Percentiles rank a stretch among this genome's conserved stretches.
Evolutionary conservation across 2,888 invertebrate species (phyloP).

Genomic region (Diplazon laetatorius): DNA sequence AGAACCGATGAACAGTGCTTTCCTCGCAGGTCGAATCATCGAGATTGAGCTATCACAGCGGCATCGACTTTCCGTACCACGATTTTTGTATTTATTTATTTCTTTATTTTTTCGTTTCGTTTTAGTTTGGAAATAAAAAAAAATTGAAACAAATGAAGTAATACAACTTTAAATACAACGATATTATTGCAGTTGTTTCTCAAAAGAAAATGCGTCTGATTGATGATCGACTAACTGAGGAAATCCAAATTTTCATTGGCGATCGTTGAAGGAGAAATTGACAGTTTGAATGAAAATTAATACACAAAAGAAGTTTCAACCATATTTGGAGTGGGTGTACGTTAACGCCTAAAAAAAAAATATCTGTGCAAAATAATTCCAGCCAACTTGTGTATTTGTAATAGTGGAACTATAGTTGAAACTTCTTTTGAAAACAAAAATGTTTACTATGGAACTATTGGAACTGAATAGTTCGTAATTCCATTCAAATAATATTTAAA

Average conservation of each 20-base stretch:
- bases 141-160: conserved; percentile 4
- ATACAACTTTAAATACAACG: too few species aligned
- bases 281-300: background rate
- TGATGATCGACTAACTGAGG: background rate
- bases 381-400: too few species aligned
- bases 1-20: background rate
- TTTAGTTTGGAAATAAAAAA: conserved; percentile 13
- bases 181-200: background rate
- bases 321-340: too few species aligned
- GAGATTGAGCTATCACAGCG: conserved; percentile 66
- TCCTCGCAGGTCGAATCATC: conserved; percentile 55
- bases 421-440: too few species aligned
- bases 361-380: too few species aligned
- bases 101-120: conserved; percentile 48
- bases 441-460: too few species aligned
- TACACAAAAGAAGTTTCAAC: too few species aligned
- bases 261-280: background rate
- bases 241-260: background rate
- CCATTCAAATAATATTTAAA: too few species aligned
- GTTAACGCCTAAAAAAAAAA: too few species aligned
- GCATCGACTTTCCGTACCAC: conserved; percentile 48
- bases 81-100: conserved; percentile 5
- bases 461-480: too few species aligned
- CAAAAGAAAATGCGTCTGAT: background rate
- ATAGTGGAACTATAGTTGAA: too few species aligned